Conservation (phyloP, 1,140 invertebrate species). For the Ooceraea biroi region DNA sequence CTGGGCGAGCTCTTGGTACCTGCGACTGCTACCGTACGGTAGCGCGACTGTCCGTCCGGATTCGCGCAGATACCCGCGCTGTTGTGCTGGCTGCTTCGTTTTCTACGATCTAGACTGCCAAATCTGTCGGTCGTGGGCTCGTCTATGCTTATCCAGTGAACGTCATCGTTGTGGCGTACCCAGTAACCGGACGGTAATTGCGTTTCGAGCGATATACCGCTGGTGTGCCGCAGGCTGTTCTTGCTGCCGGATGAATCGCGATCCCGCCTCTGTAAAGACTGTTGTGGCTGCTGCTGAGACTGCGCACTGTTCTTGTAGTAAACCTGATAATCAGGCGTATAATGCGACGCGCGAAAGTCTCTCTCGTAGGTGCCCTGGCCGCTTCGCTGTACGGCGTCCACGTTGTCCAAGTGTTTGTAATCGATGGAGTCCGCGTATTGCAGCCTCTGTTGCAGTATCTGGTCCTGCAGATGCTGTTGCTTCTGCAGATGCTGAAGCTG, state of each 20-base stretch:
- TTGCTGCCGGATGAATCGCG: constrained; percentile 50
- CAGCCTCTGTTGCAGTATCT: constrained; percentile 61
- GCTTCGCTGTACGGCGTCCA: constrained; percentile 70
- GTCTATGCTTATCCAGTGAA: constrained; percentile 82
- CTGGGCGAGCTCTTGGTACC: constrained; percentile 65
- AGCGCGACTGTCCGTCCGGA: constrained; percentile 75
- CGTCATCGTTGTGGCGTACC: constrained; percentile 82
- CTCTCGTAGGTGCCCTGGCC: constrained; percentile 73
- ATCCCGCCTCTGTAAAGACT: constrained; percentile 64
- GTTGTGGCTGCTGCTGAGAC: constrained; percentile 48
- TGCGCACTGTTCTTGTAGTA: constrained; percentile 68
- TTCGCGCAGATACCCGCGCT: constrained; percentile 65
- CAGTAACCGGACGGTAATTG: constrained; percentile 79
- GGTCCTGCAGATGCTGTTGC: constrained; percentile 61
- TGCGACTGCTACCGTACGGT: constrained; percentile 77
- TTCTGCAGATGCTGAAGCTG: constrained; percentile 72
- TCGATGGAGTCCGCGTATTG: constrained; percentile 61
- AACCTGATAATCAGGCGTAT: constrained; percentile 73
- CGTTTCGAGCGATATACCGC: constrained; percentile 55
- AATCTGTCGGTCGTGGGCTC: constrained; percentile 84
- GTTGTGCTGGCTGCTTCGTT: constrained; percentile 84
- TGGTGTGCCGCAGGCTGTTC: constrained; percentile 52
- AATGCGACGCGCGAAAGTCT: constrained; percentile 73
- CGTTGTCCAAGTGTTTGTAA: constrained; percentile 77
- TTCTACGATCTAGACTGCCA: constrained; percentile 89